phyloP scores from a whole-genome alignment of 2,888 invertebrate species.

The Trachelus tabidus region DNA sequence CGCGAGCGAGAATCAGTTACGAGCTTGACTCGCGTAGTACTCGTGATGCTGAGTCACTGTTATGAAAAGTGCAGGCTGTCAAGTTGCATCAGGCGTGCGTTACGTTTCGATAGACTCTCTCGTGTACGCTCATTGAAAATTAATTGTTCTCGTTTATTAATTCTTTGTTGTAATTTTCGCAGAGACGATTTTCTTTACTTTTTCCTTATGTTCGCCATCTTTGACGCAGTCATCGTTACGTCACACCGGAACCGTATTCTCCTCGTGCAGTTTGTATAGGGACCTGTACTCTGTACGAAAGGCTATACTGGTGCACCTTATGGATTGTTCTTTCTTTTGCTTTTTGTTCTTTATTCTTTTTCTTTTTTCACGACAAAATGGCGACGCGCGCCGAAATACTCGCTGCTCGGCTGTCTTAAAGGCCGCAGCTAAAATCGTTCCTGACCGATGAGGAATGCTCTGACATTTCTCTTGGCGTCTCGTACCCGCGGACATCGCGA shows the following conservation, averaged over 20 bases:
- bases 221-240: background rate
- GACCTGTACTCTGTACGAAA: background rate
- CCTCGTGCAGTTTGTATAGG: background rate
- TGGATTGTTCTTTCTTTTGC: background rate
- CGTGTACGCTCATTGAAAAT: background rate
- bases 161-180: background rate
- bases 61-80: background rate
- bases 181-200: background rate
- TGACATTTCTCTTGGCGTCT: constrained; percentile 38
- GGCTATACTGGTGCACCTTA: background rate
- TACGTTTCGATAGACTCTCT: background rate
- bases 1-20: background rate
- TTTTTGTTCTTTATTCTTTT: background rate
- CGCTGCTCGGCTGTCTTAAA: constrained; percentile 37
- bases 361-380: constrained; percentile 11
- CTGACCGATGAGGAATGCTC: constrained; percentile 57
- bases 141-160: background rate
- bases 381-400: constrained; percentile 1
- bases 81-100: background rate
- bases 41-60: background rate
- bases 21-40: background rate
- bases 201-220: background rate
- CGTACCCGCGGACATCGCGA: background rate
- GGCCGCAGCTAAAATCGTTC: constrained; percentile 55
- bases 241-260: background rate